Evolutionary conservation across 2,797 vertebrate species (phyloP).

Genomic region (Philypnodon macrostomus): DNA sequence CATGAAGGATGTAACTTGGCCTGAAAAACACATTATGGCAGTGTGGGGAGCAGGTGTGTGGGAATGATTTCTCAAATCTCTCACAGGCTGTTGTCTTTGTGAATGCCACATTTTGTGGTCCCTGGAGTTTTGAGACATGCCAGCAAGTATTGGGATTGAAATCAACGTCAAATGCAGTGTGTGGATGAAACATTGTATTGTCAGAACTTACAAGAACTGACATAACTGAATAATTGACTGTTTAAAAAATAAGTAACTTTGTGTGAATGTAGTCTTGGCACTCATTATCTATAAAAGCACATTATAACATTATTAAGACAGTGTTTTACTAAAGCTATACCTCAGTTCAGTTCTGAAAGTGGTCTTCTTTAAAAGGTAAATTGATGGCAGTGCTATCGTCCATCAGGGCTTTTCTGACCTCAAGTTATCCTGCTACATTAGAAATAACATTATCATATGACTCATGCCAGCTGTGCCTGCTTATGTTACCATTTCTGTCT

Average conservation of each 20-base stretch:
- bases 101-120: no score
- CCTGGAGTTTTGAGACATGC: constrained; percentile 1
- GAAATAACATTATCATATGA: constrained; percentile 43
- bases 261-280: no score
- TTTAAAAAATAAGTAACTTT: no score
- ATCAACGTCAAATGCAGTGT: neutral
- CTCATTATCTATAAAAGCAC: no score
- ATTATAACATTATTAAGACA: no score
- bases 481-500: constrained; percentile 36
- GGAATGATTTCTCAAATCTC: constrained; percentile 33
- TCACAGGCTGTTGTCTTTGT: constrained; percentile 27
- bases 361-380: neutral
- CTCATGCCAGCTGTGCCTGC: constrained; percentile 28
- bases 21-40: constrained; percentile 17
- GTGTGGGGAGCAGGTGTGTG: constrained; percentile 20
- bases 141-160: neutral
- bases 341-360: no score
- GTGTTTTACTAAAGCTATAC: no score
- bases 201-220: no score
- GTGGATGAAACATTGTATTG: no score
- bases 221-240: no score
- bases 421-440: constrained; percentile 16
- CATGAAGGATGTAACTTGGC: constrained; percentile 17
- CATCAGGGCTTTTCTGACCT: constrained; percentile 13
- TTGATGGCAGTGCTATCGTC: neutral